Percentiles rank a stretch among this genome's conserved stretches.
Conservation (phyloP, 2,888 invertebrate species). For the Agelastica alni region DNA sequence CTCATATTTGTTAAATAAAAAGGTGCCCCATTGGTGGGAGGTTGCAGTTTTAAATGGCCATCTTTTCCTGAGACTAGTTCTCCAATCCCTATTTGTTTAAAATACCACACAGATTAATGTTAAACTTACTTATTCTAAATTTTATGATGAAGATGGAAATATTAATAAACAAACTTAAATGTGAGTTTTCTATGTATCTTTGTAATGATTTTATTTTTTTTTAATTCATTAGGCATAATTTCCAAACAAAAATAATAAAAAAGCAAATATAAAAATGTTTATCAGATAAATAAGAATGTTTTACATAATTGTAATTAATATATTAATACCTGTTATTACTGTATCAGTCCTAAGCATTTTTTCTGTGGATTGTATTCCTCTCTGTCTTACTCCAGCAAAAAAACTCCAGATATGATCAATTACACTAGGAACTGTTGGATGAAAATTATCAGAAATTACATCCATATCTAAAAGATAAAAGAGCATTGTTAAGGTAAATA, state of each 20-base stretch:
- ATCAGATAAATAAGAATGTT: too few species aligned
- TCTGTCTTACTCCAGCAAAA: slow-evolving; percentile 79
- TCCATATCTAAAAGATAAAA: slow-evolving; percentile 66
- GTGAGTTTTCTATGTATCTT: too few species aligned
- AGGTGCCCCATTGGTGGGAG: slow-evolving; percentile 71
- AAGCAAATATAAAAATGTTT: too few species aligned
- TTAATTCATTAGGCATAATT: too few species aligned
- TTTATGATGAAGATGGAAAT: too few species aligned
- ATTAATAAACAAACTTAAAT: too few species aligned
- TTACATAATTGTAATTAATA: slow-evolving; percentile 38
- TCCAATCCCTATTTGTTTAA: slow-evolving; percentile 64
- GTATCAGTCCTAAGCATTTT: slow-evolving; percentile 83
- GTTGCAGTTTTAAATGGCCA: slow-evolving; percentile 69
- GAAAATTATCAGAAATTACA: slow-evolving; percentile 81
- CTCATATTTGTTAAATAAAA: slow-evolving; percentile 82
- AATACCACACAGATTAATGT: too few species aligned
- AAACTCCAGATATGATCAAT: slow-evolving; percentile 85
- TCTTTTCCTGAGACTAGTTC: slow-evolving; percentile 70
- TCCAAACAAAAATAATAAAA: too few species aligned
- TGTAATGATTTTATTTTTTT: too few species aligned
- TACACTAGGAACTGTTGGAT: slow-evolving; percentile 74
- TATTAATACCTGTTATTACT: slow-evolving; percentile 76
- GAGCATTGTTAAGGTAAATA: neutral
- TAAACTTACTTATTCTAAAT: too few species aligned
- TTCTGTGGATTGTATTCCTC: slow-evolving; percentile 86